Evolutionary conservation across 2,797 vertebrate genomes (phyloP).

Genomic region (Characodon lateralis): DNA sequence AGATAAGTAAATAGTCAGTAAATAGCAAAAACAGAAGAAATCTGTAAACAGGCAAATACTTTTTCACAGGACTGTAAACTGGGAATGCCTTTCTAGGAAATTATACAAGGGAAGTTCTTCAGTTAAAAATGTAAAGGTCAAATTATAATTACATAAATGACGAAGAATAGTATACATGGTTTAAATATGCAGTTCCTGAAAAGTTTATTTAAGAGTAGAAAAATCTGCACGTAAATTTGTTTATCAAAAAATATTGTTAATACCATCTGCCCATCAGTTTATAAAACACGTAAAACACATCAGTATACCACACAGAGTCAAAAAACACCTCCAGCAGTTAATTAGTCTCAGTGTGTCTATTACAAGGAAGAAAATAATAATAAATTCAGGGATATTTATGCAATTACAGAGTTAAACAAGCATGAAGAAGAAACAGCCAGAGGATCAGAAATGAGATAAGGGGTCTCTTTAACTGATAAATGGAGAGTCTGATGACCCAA

Average conservation of each 20-base stretch:
- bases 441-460: conserved; percentile 5
- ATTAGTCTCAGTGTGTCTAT: not conserved
- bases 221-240: not conserved
- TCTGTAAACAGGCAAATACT: not conserved
- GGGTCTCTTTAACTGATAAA: conserved; percentile 48
- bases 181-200: not conserved
- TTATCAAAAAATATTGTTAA: not conserved
- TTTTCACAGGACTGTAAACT: not conserved
- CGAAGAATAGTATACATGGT: not conserved
- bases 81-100: not conserved
- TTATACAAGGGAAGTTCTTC: not conserved
- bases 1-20: too few relatives aligned
- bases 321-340: not conserved
- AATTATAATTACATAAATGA: not conserved
- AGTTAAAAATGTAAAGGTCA: not conserved
- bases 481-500: conserved; percentile 32
- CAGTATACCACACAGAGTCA: not conserved
- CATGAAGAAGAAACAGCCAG: conserved; percentile 18
- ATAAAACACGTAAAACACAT: not conserved
- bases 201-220: not conserved
- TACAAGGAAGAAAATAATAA: not conserved
- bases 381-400: not conserved
- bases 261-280: not conserved
- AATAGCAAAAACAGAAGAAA: not conserved
- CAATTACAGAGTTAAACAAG: conserved; percentile 6